A percentile compares a stretch with the other conserved stretches of the same genome.
Evolutionary conservation across 2,888 invertebrate genomes (phyloP).

Genomic region (Mesoligia furuncula): DNA sequence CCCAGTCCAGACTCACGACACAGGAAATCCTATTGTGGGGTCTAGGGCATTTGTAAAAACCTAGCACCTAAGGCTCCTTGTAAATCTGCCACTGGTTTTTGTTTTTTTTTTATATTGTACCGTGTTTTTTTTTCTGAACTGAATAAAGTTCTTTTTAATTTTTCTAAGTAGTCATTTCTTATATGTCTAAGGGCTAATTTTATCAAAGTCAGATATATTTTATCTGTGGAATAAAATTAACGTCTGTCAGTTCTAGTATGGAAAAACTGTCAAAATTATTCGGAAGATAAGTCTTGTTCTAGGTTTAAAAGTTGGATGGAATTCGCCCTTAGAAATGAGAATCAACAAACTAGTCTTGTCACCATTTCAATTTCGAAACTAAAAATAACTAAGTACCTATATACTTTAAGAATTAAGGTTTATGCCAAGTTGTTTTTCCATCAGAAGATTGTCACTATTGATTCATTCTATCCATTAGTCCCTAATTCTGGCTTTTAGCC

Average conservation of each 20-base stretch:
- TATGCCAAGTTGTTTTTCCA: slow-evolving; percentile 32
- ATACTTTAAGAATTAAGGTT: slow-evolving; percentile 5
- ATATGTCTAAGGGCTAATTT: neutral
- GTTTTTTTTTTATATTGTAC: no score
- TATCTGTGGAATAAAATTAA: neutral
- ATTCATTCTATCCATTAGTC: slow-evolving; percentile 30
- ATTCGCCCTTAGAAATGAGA: neutral
- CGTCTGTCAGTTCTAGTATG: neutral
- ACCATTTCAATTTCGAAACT: neutral
- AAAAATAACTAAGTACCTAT: neutral
- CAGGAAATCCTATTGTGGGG: no score
- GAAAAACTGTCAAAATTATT: neutral
- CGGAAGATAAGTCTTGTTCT: neutral
- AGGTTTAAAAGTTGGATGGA: neutral
- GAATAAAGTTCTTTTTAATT: no score
- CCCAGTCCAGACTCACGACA: no score
- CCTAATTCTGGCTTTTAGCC: slow-evolving; percentile 46
- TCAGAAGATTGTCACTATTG: slow-evolving; percentile 31
- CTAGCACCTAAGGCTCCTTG: no score
- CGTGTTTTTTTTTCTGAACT: no score
- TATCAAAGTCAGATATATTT: neutral
- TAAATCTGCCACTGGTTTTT: no score
- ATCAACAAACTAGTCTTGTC: neutral
- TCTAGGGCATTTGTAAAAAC: no score
- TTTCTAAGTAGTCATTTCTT: neutral